Evolutionary conservation across 2,113 vertebrate genomes (phyloP).

Genomic region (Thalassarche chlororhynchos): DNA sequence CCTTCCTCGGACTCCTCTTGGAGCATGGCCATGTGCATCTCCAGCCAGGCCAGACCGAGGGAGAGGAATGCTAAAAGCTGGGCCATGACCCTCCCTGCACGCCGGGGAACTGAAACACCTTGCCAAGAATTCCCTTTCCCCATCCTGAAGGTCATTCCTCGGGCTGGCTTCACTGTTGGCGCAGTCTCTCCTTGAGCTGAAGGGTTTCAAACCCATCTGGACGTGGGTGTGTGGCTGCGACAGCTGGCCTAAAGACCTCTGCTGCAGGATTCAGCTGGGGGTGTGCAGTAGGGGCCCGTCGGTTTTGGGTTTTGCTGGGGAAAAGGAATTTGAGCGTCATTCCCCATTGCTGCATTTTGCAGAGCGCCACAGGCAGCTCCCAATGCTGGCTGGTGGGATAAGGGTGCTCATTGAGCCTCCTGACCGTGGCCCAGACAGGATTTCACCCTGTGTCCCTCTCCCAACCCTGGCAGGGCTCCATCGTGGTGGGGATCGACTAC

Average conservation of each 20-base stretch:
- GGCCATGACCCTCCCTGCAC: not conserved
- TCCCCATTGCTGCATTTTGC: not conserved
- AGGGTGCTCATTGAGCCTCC: not conserved
- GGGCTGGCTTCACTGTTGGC: not conserved
- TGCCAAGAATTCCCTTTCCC: not conserved
- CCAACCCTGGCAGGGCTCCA: slow-evolving; percentile 84
- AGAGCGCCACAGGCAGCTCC: rapidly evolving
- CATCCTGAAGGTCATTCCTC: not conserved
- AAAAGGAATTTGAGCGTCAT: not conserved
- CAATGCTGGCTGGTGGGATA: rapidly evolving
- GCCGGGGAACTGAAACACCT: not conserved
- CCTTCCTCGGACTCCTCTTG: not conserved
- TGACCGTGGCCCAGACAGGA: not conserved
- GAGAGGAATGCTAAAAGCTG: not conserved
- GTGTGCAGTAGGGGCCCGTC: rapidly evolving
- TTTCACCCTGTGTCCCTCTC: not conserved
- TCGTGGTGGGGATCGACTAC: slow-evolving; percentile 92
- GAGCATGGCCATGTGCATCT: not conserved
- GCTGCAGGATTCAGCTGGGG: not conserved
- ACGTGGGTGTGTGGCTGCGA: not conserved
- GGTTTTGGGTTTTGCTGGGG: not conserved
- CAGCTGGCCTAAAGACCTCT: not conserved
- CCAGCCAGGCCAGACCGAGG: not conserved
- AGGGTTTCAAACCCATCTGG: not conserved
- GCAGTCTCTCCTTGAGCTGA: not conserved